These are phyloP conservation scores for Gallinago undulata DNA, from an alignment of 2,113 vertebrate genomes.

Conservation along the genomic window DNA sequence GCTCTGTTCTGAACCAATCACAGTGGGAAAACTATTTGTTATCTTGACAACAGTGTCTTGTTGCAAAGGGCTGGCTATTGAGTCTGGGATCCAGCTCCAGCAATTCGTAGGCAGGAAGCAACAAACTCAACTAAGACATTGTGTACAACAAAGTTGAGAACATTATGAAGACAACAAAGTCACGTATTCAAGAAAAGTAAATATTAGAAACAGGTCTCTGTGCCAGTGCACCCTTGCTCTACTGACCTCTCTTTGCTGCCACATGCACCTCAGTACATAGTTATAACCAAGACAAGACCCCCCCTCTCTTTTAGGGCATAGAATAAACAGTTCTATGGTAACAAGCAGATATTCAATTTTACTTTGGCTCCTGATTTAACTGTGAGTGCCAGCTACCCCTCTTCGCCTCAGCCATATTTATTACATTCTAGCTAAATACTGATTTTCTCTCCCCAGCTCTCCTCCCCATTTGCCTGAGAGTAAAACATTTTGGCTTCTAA, in stretches of 20 bases:
- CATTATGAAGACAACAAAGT: constrained; percentile 2
- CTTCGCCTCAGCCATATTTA: neutral
- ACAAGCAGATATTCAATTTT: neutral
- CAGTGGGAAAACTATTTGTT: neutral
- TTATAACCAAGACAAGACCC: neutral
- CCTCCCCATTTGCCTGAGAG: neutral
- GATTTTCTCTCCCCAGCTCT: accelerated
- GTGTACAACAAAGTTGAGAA: constrained; percentile 26
- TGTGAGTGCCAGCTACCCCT: neutral
- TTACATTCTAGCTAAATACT: neutral
- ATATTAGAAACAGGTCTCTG: neutral
- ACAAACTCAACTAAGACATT: constrained; percentile 38
- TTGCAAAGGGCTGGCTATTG: neutral
- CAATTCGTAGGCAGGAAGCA: constrained; percentile 30
- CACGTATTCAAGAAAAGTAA: constrained; percentile 11
- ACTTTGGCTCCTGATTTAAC: neutral
- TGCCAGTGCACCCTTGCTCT: neutral
- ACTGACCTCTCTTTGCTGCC: neutral
- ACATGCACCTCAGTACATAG: accelerated
- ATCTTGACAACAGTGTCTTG: neutral
- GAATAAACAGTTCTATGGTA: neutral
- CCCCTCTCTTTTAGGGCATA: neutral
- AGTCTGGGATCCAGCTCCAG: constrained; percentile 7
- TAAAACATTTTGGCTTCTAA: neutral
- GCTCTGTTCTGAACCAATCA: neutral